These are phyloP conservation scores for Perca schrenkii DNA, from an alignment of 2,113 vertebrate species.

Conservation along the genomic window DNA sequence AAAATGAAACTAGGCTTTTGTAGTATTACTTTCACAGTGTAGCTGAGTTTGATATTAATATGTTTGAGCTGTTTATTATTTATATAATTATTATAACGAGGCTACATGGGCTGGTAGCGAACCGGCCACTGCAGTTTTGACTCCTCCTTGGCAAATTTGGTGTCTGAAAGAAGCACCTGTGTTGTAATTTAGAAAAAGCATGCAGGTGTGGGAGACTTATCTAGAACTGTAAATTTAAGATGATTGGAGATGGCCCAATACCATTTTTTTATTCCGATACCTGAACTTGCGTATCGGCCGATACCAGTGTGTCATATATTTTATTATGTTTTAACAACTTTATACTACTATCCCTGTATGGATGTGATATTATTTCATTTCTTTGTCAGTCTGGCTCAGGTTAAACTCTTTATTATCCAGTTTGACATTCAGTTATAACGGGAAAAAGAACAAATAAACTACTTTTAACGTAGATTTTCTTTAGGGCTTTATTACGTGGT, in stretches of 20 bases:
- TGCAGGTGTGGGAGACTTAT: neutral
- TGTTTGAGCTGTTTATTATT: neutral
- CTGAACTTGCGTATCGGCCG: too few species aligned
- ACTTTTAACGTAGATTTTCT: too few species aligned
- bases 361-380: too few species aligned
- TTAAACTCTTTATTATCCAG: too few species aligned
- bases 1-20: neutral
- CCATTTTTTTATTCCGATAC: too few species aligned
- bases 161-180: neutral
- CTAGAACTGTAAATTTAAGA: slow-evolving; percentile 12
- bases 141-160: neutral
- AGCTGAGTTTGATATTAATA: neutral
- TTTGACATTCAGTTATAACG: too few species aligned
- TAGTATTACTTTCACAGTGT: slow-evolving; percentile 7
- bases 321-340: too few species aligned
- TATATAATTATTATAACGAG: neutral
- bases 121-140: neutral
- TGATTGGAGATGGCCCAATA: neutral
- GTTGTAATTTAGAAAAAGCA: neutral
- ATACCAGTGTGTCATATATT: too few species aligned
- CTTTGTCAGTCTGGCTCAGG: too few species aligned
- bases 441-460: too few species aligned
- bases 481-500: too few species aligned
- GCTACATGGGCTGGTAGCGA: neutral
- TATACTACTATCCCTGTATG: too few species aligned